Base-by-base conservation (phyloP, 2,888 invertebrate genomes). In the Lagria hirta region DNA sequence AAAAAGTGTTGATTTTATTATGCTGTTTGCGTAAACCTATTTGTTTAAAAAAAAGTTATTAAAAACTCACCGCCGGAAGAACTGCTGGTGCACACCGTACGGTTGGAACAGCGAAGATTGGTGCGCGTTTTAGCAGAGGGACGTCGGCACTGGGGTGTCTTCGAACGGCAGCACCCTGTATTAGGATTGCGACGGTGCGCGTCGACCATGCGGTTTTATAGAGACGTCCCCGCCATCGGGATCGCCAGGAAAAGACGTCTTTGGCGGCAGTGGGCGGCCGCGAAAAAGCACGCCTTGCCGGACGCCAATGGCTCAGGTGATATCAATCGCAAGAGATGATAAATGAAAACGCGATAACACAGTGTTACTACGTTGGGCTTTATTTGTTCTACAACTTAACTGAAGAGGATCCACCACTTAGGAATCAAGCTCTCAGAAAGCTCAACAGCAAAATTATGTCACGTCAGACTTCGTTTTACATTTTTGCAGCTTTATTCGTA, bases 141-240 rank as follows among this genome's bases (percentile, higher is more conserved):
- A 28, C n/a, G n/a, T n/a, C 24, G 34, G 29, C 23, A 38, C 38
- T 33, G 47, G 43, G 42, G 34, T 47, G 47, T 47, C 32, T n/a
- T n/a, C n/a, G 47, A 42, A 22, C 42, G 47, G 43, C 43, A 47
- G 47, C 47, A 47, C 42, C 47, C 47, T 47, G 22, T 47, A 30
- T 23, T 33, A 47, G 43, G 34, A 43, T 47, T 47, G 47, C 47
- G 47, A 47, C 47, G 42, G 37, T 47, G 47, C 47, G 47, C 47
- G 36, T 23, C 37, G 18, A 29, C 33, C 24, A 35, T 17, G 23
- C 32, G 17, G 41, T 47, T 47, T 22, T 47, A 47, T 47, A 47
- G 42, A 21, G n/a, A 47, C 21, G 47, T 43, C 47, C 47, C 47
- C 47, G 47, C 47, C 47, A 47, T 38, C n/a, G n/a, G n/a, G n/a